Evolutionary conservation across 2,888 invertebrate species (phyloP).

Genomic region (Chironomus tentans): DNA sequence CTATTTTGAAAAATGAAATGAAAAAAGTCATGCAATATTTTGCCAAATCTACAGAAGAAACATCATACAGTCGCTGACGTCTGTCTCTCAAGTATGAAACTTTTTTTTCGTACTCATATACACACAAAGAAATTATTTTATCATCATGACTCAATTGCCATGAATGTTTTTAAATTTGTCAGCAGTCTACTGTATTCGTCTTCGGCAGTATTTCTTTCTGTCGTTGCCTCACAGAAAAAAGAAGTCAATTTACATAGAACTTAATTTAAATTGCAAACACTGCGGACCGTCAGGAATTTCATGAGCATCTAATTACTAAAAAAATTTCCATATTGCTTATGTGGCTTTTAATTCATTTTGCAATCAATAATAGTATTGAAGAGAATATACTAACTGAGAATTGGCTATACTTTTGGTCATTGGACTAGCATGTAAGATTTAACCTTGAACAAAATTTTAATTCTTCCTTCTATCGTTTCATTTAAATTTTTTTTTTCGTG

Average conservation of each 20-base stretch:
- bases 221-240: too few relatives aligned
- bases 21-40: neutral
- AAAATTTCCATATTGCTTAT: constrained; percentile 11
- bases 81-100: neutral
- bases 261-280: constrained; percentile 23
- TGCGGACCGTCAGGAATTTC: neutral
- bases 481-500: neutral
- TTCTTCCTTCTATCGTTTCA: neutral
- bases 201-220: too few relatives aligned
- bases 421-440: constrained; percentile 16
- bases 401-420: constrained; percentile 1
- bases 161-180: neutral
- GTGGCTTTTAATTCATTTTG: constrained; percentile 2
- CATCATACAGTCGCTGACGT: neutral
- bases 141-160: constrained; percentile 2
- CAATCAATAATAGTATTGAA: constrained; percentile 7
- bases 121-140: too few relatives aligned
- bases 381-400: neutral
- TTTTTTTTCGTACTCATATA: neutral
- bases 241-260: neutral
- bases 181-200: neutral
- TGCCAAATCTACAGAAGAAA: neutral
- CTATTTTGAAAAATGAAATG: neutral
- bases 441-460: constrained; percentile 17
- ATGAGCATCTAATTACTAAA: constrained; percentile 10